Conservation (phyloP, 1,140 invertebrate species). For the Phthorimaea operculella region DNA sequence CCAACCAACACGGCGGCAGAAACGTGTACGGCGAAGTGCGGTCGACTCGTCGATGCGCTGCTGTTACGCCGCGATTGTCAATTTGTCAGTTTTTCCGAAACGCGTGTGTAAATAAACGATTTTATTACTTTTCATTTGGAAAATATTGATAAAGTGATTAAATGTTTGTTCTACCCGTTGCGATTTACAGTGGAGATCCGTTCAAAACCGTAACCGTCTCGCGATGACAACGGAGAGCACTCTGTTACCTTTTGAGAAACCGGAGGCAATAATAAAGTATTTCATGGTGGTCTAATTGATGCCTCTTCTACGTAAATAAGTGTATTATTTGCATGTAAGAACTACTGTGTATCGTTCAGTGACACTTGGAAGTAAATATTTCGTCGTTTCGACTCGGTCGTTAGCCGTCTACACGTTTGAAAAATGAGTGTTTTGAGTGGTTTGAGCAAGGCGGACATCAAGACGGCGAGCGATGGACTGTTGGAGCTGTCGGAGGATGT, state of each 20-base stretch:
- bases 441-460: slow-evolving; percentile 60
- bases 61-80: slow-evolving; percentile 58
- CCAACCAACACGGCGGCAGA: slow-evolving; percentile 43
- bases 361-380: slow-evolving; percentile 46
- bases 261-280: slow-evolving; percentile 66
- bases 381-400: slow-evolving; percentile 43
- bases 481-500: slow-evolving; percentile 71
- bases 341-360: slow-evolving; percentile 60
- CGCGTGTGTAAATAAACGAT: slow-evolving; percentile 64
- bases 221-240: slow-evolving; percentile 66
- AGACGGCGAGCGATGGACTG: slow-evolving; percentile 71
- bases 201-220: slow-evolving; percentile 56
- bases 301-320: slow-evolving; percentile 49
- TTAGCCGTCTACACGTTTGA: slow-evolving; percentile 64
- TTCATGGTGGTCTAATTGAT: slow-evolving; percentile 60
- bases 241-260: slow-evolving; percentile 65
- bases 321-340: slow-evolving; percentile 58
- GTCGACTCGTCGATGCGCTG: slow-evolving; percentile 64
- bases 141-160: slow-evolving; percentile 58
- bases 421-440: slow-evolving; percentile 67
- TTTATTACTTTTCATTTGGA: slow-evolving; percentile 55
- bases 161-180: slow-evolving; percentile 59
- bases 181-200: slow-evolving; percentile 45
- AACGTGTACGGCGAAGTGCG: slow-evolving; percentile 67
- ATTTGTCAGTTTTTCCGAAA: slow-evolving; percentile 55